Evolutionary conservation across 1,140 invertebrate genomes (phyloP).

Genomic region (Megalonaias nervosa): DNA sequence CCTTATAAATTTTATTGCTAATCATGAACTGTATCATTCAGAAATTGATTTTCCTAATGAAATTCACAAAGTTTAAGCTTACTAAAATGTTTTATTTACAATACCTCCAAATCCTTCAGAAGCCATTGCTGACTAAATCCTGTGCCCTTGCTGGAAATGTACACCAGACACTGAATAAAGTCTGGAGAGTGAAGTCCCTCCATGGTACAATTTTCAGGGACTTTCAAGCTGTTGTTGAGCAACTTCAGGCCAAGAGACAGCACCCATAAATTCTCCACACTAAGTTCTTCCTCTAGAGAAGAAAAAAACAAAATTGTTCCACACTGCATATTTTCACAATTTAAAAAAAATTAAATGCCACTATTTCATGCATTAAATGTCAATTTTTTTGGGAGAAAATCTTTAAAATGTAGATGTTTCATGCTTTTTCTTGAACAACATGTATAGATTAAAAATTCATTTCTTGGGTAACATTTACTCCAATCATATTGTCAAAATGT

Average conservation of each 20-base stretch:
- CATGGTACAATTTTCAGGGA: constrained; percentile 22
- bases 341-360: not conserved
- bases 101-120: constrained; percentile 68
- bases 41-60: no score
- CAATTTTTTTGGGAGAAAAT: not conserved
- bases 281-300: constrained; percentile 49
- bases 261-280: constrained; percentile 66
- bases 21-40: no score
- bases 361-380: not conserved
- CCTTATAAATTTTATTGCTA: no score
- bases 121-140: constrained; percentile 69
- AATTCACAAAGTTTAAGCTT: no score
- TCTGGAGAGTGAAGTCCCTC: constrained; percentile 55
- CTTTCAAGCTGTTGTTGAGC: constrained; percentile 57
- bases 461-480: no score
- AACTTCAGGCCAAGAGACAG: constrained; percentile 66
- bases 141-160: constrained; percentile 65
- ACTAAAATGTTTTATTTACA: not conserved
- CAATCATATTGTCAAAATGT: not conserved
- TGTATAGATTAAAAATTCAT: no score
- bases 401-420: not conserved
- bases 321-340: not conserved
- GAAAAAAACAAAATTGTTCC: not conserved
- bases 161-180: constrained; percentile 67
- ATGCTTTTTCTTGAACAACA: no score